Evolutionary conservation across 2,888 invertebrate species (phyloP), one percentile per base, ranked within the genome.

Genomic region (Pterostichus madidus): DNA sequence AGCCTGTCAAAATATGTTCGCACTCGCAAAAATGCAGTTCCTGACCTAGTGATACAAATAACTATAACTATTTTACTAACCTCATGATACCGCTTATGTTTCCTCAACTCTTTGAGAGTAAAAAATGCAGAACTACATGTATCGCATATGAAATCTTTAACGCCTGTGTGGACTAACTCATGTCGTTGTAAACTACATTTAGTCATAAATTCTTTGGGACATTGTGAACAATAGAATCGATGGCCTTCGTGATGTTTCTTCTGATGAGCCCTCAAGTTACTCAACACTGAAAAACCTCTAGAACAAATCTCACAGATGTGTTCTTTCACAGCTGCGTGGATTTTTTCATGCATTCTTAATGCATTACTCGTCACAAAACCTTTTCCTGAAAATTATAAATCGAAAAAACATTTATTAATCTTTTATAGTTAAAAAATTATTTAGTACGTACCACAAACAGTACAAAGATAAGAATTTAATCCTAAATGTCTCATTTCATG

Each of bases 101-200:
- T 88, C 11, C 85, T 17, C 15, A 88, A 80, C 80, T 88, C 88
- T 73, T 87, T 87, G 53, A 84, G 86, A 0, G 88, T 88, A 80
- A 87, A 88, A 85, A 88, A 88, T 2, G 86, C 87, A 15, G 87
- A 84, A 6, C 86, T 83, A 80, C 88, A 88, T 15, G 84, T 56
- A 44, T 85, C 85, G 84, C 88, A 88, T 75, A 86, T 84, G 83
- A 86, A 88, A 78, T 88, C 87, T 80, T 86, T 88, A 24, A 87
- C 81, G 4, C 88, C 88, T 1, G 85, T 85, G 81, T 88, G 88
- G 13, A 87, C 85, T 24, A 86, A 85, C 84, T 88, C 88, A 73
- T 88, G 88, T 53, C 88, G 81, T 75, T 88, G 86, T n/a, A 88
- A 84, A 84, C 86, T 87, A 53, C 85, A 86, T 81, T 87, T 88